Conservation (phyloP, 2,888 invertebrate species). For the Ceramica pisi region DNA sequence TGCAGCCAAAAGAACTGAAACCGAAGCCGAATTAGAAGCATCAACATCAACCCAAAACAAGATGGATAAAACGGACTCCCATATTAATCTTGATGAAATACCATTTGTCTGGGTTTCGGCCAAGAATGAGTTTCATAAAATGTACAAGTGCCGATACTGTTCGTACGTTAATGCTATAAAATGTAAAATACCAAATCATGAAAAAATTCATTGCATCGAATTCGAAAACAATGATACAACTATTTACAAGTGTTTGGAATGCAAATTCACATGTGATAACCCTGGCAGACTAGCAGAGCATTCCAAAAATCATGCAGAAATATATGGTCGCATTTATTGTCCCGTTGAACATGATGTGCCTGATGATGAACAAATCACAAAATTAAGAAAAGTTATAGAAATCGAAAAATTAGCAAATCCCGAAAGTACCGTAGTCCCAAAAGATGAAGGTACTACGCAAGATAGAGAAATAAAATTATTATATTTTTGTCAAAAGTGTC, state of each 20-base stretch:
- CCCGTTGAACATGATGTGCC: slow-evolving; percentile 92
- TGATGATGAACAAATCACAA: slow-evolving; percentile 92
- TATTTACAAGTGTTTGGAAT: slow-evolving; percentile 93
- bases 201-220: slow-evolving; percentile 93
- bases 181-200: slow-evolving; percentile 95
- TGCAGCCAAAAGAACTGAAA: slow-evolving; percentile 83
- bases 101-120: slow-evolving; percentile 95
- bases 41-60: slow-evolving; percentile 70
- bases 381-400: slow-evolving; percentile 84
- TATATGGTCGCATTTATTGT: slow-evolving; percentile 93
- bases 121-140: slow-evolving; percentile 93
- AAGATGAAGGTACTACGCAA: slow-evolving; percentile 71
- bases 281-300: slow-evolving; percentile 93
- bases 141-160: slow-evolving; percentile 96
- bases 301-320: slow-evolving; percentile 94
- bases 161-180: slow-evolving; percentile 96
- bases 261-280: slow-evolving; percentile 95
- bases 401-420: slow-evolving; percentile 76
- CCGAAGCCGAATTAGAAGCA: slow-evolving; percentile 85
- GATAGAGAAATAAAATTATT: slow-evolving; percentile 87
- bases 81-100: slow-evolving; percentile 90
- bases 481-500: slow-evolving; percentile 95
- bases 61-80: slow-evolving; percentile 72
- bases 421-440: slow-evolving; percentile 76
- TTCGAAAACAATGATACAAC: slow-evolving; percentile 90